Base-by-base conservation (phyloP, 1,140 invertebrate genomes). In the Drosophila parabipectinata region DNA sequence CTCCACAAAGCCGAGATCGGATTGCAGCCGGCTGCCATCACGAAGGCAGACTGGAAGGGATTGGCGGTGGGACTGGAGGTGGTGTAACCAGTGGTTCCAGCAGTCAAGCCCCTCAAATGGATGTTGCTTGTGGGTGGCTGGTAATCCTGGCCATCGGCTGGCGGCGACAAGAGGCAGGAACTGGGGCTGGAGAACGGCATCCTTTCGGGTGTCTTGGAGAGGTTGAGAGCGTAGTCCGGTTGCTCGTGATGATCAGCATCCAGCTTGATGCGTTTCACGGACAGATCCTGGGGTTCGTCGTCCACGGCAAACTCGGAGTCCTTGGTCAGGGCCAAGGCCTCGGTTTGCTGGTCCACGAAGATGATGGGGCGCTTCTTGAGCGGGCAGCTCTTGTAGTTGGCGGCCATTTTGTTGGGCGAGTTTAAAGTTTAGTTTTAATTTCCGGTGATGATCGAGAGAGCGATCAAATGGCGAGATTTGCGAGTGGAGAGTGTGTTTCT, bases 331-430 rank as follows among this genome's bases (percentile, higher is more conserved):
- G 87, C 81, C 81, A 90, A 90, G 69, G 88, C 83, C 72, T 84
- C 88, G 26, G 77, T 83, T 79, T 90, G 88, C 58, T 69, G 68
- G 94, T 93, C 71, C 37, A 85, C 80, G 18, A 96, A 93, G 12
- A 93, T 93, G 68, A 97, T 95, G 60, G 97, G 97, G 91, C 97
- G 94, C 93, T 98, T 98, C 92, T 98, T 98, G 28, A 98, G 93
- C 90, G 97, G 97, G 90, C 97, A 97, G 92, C 96, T 95, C 85
- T 95, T 96, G 93, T 97, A 97, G 91, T 96, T 97, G 76, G 77
- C 55, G 39, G 80, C 76, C 90, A 91, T 91, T 61, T 52, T 72
- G 34, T 37, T 10, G 39, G 10, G 39, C 14, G 41, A 44, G 41
- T 44, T 18, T 37, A n/a, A 28, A 32, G 45, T 68, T 24, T 64